Percentiles rank a stretch among this genome's conserved stretches.
These are phyloP conservation scores for Allacma fusca DNA, from an alignment of 2,888 invertebrate species.

Conservation along the genomic window DNA sequence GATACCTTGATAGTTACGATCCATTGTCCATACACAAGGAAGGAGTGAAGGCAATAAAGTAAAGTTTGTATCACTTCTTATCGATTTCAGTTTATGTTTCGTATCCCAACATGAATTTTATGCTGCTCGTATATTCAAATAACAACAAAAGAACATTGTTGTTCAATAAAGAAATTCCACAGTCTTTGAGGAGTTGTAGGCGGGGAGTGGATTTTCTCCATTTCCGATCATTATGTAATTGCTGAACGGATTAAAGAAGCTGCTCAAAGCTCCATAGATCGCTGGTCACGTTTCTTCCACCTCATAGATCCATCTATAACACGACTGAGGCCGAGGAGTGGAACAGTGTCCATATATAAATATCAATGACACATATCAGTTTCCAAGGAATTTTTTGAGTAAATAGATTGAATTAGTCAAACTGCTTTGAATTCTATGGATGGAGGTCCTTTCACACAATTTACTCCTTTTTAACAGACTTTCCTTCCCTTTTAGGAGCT, in stretches of 20 bases:
- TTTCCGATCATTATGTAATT: conserved; percentile 24
- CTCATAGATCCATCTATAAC: no score
- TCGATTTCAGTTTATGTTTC: conserved; percentile 22
- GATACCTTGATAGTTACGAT: conserved; percentile 12
- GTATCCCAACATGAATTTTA: conserved; percentile 21
- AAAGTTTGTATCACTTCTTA: conserved; percentile 21
- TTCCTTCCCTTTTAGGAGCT: not conserved
- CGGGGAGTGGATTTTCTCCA: conserved; percentile 23
- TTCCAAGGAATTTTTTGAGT: no score
- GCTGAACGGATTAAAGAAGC: conserved; percentile 20
- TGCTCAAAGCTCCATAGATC: not conserved
- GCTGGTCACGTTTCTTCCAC: no score
- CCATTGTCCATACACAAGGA: conserved; percentile 16
- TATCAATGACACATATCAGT: no score
- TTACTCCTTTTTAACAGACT: not conserved
- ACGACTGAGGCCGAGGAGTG: no score
- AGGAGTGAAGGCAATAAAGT: conserved; percentile 22
- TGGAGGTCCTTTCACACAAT: not conserved
- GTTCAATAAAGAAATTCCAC: conserved; percentile 20
- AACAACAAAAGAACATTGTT: conserved; percentile 24
- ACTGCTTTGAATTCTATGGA: no score
- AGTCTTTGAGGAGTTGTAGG: conserved; percentile 7
- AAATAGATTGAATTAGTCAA: no score
- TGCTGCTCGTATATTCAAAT: conserved; percentile 10
- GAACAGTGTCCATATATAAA: no score